Conservation (phyloP, 2,113 vertebrate genomes). For the Ictidomys tridecemlineatus region DNA sequence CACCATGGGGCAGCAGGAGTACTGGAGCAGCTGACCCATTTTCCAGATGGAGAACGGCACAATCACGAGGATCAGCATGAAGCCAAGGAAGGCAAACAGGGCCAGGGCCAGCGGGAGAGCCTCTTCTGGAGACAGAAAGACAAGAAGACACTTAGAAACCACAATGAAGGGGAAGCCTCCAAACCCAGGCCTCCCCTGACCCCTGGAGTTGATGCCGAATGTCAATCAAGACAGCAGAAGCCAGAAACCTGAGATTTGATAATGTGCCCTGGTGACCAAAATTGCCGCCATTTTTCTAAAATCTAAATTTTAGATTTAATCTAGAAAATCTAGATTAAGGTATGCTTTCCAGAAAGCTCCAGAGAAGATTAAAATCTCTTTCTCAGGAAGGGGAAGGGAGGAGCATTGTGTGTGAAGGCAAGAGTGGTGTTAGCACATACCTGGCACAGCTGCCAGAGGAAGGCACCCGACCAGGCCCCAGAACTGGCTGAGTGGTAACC, state of each 20-base stretch:
- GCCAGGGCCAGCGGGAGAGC: conserved; percentile 69
- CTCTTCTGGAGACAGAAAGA: conserved; percentile 76
- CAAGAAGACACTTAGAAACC: conserved; percentile 25
- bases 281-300: conserved; percentile 7
- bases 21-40: conserved; percentile 72
- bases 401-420: neutral
- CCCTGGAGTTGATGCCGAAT: neutral
- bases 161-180: neutral
- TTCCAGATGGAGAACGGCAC: conserved; percentile 84
- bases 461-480: conserved; percentile 44
- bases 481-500: neutral
- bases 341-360: conserved; percentile 62
- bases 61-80: conserved; percentile 74
- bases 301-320: neutral
- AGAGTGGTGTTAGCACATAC: neutral
- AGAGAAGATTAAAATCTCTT: conserved; percentile 23
- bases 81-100: conserved; percentile 77
- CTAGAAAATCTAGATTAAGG: neutral
- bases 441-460: neutral
- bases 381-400: conserved; percentile 15
- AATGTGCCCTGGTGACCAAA: neutral
- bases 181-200: neutral
- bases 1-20: conserved; percentile 82
- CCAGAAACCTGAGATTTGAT: neutral
- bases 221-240: neutral